Evolutionary conservation across 2,888 invertebrate species (phyloP).

Genomic region (Andrena camellia): DNA sequence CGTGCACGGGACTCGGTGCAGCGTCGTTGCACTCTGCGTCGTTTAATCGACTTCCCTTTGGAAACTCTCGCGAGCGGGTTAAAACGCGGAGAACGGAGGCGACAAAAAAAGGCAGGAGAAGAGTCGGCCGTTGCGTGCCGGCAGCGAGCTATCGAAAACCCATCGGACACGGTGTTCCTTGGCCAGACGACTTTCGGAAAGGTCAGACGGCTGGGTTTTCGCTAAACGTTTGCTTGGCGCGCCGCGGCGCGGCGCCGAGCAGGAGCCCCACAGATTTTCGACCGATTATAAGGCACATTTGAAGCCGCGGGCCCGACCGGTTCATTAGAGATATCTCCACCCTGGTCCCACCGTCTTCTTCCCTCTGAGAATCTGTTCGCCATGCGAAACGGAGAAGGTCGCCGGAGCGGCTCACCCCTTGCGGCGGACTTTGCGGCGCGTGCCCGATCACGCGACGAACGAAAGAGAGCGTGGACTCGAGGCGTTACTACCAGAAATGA

Average conservation of each 20-base stretch:
- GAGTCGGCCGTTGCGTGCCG: conserved; percentile 63
- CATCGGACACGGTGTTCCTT: conserved; percentile 64
- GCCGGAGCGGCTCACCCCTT: not conserved
- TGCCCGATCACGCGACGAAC: conserved; percentile 59
- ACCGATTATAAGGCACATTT: conserved; percentile 56
- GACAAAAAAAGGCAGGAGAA: conserved; percentile 27
- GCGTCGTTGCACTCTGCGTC: no score
- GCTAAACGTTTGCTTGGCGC: conserved; percentile 54
- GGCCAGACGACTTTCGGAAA: conserved; percentile 62
- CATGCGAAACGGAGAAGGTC: not conserved
- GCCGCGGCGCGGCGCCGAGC: conserved; percentile 48
- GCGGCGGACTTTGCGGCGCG: conserved; percentile 31
- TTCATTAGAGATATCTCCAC: conserved; percentile 54
- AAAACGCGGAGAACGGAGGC: no score
- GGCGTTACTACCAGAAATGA: conserved; percentile 60
- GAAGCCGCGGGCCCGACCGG: conserved; percentile 61
- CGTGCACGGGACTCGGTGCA: no score
- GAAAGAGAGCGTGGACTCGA: conserved; percentile 38
- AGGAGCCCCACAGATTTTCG: conserved; percentile 52
- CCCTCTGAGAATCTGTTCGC: not conserved
- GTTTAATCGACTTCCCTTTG: no score
- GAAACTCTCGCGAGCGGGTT: no score
- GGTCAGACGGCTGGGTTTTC: conserved; percentile 59
- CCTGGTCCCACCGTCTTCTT: not conserved
- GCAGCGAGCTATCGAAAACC: conserved; percentile 77